These are phyloP conservation scores for Cololabis saira DNA, from an alignment of 2,113 vertebrate genomes.

Conservation along the genomic window DNA sequence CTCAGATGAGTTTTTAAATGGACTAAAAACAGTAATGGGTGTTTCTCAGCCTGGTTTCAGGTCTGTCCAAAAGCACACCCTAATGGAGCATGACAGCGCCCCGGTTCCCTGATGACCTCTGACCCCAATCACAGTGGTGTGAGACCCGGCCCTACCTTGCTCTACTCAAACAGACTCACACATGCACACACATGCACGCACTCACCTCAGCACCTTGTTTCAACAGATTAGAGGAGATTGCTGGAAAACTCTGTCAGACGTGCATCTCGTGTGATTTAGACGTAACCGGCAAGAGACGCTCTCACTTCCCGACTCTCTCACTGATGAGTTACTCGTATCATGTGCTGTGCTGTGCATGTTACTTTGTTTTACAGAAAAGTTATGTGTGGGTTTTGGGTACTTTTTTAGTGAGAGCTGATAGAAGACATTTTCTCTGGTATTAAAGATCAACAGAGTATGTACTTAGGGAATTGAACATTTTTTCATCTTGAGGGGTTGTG, in stretches of 20 bases:
- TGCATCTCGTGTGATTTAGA: slow-evolving; percentile 62
- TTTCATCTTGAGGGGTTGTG: no score
- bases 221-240: slow-evolving; percentile 73
- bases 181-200: slow-evolving; percentile 23
- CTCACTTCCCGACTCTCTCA: slow-evolving; percentile 24
- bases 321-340: no score
- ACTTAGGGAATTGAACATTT: no score
- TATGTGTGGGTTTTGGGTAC: no score
- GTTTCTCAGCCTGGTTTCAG: slow-evolving; percentile 59
- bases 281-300: slow-evolving; percentile 12
- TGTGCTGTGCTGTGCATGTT: no score
- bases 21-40: slow-evolving; percentile 40
- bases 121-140: slow-evolving; percentile 77
- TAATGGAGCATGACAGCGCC: slow-evolving; percentile 82
- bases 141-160: slow-evolving; percentile 60
- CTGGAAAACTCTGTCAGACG: slow-evolving; percentile 69
- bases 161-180: slow-evolving; percentile 27
- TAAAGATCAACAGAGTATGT: no score
- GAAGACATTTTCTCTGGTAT: no score
- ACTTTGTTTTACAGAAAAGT: no score
- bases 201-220: slow-evolving; percentile 73
- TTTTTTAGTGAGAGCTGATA: no score
- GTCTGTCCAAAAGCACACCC: slow-evolving; percentile 60
- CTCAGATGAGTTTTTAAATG: slow-evolving; percentile 59
- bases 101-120: slow-evolving; percentile 73